phyloP scores from a whole-genome alignment of 2,113 vertebrate genomes.

The Herpetotheres cachinnans region DNA sequence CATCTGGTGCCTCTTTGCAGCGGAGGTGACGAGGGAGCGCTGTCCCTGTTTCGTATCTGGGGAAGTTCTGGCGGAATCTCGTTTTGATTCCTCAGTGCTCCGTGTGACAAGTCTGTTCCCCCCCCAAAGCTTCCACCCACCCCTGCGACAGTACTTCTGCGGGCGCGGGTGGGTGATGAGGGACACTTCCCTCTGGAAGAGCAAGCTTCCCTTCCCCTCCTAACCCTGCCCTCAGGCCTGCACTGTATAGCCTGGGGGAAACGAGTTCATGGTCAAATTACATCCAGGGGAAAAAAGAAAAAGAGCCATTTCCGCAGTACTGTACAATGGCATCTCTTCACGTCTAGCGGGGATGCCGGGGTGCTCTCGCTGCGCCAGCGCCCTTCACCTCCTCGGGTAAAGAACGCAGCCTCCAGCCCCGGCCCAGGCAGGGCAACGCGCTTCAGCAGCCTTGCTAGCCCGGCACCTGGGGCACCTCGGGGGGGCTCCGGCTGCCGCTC shows the following conservation, averaged over 20 bases:
- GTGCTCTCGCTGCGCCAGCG: not conserved
- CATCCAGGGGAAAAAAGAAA: not conserved
- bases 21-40: not conserved
- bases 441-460: not conserved
- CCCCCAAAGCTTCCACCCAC: not conserved
- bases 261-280: not conserved
- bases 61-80: not conserved
- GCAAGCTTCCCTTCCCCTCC: not conserved
- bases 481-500: not conserved
- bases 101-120: not conserved
- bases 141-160: not conserved
- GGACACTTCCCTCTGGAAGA: not conserved
- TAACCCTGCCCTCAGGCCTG: not conserved
- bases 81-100: not conserved
- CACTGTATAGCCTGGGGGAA: not conserved
- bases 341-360: not conserved
- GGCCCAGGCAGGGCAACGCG: not conserved
- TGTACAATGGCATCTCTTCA: not conserved
- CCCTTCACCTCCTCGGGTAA: rapidly evolving
- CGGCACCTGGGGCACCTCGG: not conserved
- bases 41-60: not conserved
- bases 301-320: not conserved
- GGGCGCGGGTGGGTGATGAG: not conserved
- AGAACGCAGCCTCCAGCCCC: not conserved
- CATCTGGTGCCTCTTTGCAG: not conserved